phyloP scores from a whole-genome alignment of 2,113 vertebrate species.

The Semicossyphus pulcher region DNA sequence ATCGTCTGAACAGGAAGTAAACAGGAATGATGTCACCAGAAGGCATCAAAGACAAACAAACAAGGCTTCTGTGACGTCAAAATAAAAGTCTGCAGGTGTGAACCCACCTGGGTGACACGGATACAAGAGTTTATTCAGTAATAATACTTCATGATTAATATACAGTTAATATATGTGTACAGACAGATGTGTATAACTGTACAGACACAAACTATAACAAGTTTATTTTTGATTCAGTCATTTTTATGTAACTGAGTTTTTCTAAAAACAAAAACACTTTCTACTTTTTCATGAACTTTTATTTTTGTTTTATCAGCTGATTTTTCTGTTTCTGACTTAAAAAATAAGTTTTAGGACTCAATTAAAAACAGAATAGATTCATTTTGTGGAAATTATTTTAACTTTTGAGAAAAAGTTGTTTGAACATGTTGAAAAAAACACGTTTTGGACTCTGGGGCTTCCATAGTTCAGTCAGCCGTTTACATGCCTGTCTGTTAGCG shows the following conservation, averaged over 20 bases:
- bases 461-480: not conserved
- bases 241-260: too few species aligned
- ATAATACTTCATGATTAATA: slow-evolving; percentile 3
- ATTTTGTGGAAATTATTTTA: too few species aligned
- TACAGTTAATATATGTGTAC: not conserved
- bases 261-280: too few species aligned
- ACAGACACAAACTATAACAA: not conserved
- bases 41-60: slow-evolving; percentile 16
- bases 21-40: slow-evolving; percentile 32
- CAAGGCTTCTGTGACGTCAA: slow-evolving; percentile 25
- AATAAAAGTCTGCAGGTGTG: slow-evolving; percentile 25
- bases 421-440: too few species aligned
- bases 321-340: too few species aligned
- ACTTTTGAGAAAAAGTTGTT: not conserved
- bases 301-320: too few species aligned
- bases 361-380: too few species aligned
- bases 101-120: not conserved
- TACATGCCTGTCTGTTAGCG: not conserved
- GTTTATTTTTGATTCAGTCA: too few species aligned
- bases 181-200: too few species aligned
- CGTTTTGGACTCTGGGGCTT: not conserved
- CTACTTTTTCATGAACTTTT: too few species aligned
- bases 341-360: too few species aligned
- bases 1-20: slow-evolving; percentile 11
- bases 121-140: not conserved